Conservation (phyloP, 2,888 invertebrate species). For the Sarcophaga variegata region DNA sequence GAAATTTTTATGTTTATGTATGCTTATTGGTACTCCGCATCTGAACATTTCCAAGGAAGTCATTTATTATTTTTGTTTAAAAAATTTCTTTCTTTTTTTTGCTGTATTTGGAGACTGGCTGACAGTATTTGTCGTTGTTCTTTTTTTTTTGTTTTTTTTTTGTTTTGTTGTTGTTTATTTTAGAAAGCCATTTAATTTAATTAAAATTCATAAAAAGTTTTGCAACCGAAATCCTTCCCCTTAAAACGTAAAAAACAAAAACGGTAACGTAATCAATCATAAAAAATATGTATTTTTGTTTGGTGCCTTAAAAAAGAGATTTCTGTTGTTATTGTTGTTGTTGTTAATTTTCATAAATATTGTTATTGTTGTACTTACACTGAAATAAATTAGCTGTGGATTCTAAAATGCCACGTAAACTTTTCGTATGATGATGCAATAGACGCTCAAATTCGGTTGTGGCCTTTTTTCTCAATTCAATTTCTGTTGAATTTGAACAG, state of each 20-base stretch:
- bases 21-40: too few relatives aligned
- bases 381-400: slow-evolving; percentile 88
- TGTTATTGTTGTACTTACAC: slow-evolving; percentile 84
- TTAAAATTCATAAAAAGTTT: slow-evolving; percentile 40
- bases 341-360: neutral
- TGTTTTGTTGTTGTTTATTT: neutral
- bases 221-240: too few relatives aligned
- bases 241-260: too few relatives aligned
- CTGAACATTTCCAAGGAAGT: slow-evolving; percentile 41
- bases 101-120: neutral
- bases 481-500: slow-evolving; percentile 80
- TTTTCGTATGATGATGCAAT: slow-evolving; percentile 87
- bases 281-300: too few relatives aligned
- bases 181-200: slow-evolving; percentile 1
- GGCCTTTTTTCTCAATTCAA: slow-evolving; percentile 79
- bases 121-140: neutral
- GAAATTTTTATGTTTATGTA: neutral
- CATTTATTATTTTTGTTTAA: slow-evolving; percentile 35
- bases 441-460: slow-evolving; percentile 85
- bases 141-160: neutral
- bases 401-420: slow-evolving; percentile 88
- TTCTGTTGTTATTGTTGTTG: too few relatives aligned
- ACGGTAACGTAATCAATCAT: too few relatives aligned
- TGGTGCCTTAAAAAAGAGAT: too few relatives aligned
- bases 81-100: neutral